phyloP scores from a whole-genome alignment of 2,797 vertebrate genomes.

The Enteromius trimaculatus region DNA sequence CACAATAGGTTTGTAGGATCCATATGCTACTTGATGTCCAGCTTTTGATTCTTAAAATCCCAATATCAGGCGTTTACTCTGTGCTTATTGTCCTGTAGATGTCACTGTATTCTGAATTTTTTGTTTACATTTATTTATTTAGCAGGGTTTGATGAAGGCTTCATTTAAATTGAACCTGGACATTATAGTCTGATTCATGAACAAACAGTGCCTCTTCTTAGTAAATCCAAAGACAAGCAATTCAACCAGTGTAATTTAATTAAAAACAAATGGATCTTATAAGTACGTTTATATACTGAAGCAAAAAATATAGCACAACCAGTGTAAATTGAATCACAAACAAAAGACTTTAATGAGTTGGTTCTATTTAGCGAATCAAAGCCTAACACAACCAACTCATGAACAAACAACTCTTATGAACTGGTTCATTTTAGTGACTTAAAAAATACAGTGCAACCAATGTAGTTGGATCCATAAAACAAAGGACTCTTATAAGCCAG shows the following conservation, averaged over 20 bases:
- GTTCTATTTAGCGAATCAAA: not conserved
- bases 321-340: not conserved
- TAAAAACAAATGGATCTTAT: not conserved
- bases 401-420: not conserved
- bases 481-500: not conserved
- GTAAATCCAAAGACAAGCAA: not conserved
- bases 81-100: not conserved
- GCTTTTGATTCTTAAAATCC: not conserved
- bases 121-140: not conserved
- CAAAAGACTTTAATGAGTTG: not conserved
- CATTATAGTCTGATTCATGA: not conserved
- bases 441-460: not conserved
- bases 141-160: not conserved
- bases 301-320: not conserved
- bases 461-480: not conserved
- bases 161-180: not conserved
- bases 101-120: not conserved
- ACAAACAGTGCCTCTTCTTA: not conserved
- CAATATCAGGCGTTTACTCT: not conserved
- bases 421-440: not conserved
- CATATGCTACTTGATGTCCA: constrained; percentile 18
- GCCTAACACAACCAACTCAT: not conserved
- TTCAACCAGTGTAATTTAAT: not conserved
- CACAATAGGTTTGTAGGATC: constrained; percentile 44
- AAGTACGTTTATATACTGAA: not conserved